A percentile compares a stretch with the other conserved stretches of the same genome.
These are phyloP conservation scores for Creontiades dilutus DNA, from an alignment of 2,888 invertebrate genomes.

Conservation along the genomic window DNA sequence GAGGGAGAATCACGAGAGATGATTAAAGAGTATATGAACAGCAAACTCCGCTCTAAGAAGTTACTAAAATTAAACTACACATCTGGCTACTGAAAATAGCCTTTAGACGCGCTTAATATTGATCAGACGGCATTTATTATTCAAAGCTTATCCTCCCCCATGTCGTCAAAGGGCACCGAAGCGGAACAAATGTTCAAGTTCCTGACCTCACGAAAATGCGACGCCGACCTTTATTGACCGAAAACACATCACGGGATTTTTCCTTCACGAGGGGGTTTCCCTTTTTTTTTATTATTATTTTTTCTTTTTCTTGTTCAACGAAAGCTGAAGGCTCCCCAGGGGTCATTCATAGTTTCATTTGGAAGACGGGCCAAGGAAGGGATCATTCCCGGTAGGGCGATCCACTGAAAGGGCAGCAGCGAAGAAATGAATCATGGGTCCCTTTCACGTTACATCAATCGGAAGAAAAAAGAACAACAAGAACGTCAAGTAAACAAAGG, in stretches of 20 bases:
- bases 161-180: background rate
- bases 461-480: background rate
- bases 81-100: background rate
- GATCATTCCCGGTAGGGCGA: background rate
- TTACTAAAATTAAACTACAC: background rate
- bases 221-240: conserved; percentile 53
- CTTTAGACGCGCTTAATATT: background rate
- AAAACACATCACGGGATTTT: background rate
- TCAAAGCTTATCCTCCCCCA: background rate
- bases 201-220: conserved; percentile 9
- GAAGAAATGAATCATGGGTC: background rate
- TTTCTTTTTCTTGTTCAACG: background rate
- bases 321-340: background rate
- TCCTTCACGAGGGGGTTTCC: background rate
- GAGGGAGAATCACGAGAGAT: too few relatives aligned
- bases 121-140: conserved; percentile 36
- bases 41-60: too few relatives aligned
- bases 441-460: background rate
- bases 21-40: too few relatives aligned
- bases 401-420: background rate
- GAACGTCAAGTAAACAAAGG: background rate
- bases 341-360: background rate
- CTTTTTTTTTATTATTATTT: too few relatives aligned
- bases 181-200: conserved; percentile 37
- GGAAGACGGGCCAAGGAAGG: background rate